A percentile compares a stretch with the other conserved stretches of the same genome.
These are phyloP conservation scores for Pyrgilauda ruficollis DNA, from an alignment of 2,113 vertebrate genomes.

Conservation along the genomic window DNA sequence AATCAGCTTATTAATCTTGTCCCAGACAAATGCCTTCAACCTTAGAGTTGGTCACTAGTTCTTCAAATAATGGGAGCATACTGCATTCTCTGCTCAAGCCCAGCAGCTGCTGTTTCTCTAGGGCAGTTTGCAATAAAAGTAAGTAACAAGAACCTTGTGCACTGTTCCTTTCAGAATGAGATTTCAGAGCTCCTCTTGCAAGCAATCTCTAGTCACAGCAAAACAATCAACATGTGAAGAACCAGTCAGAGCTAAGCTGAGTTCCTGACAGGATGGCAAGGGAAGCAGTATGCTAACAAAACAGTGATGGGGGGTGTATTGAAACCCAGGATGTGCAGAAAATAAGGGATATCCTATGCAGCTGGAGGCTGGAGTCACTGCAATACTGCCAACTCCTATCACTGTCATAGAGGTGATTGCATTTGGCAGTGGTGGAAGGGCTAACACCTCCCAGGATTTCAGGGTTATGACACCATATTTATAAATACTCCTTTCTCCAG, in stretches of 20 bases:
- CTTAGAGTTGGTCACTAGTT: not conserved
- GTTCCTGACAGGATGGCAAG: not conserved
- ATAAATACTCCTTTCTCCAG: constrained; percentile 3
- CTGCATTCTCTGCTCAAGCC: not conserved
- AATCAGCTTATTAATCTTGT: not conserved
- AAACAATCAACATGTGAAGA: not conserved
- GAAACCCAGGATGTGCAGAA: not conserved
- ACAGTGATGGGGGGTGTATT: not conserved
- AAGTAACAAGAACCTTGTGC: not conserved
- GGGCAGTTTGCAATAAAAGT: not conserved
- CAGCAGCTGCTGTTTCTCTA: not conserved
- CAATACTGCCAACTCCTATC: not conserved
- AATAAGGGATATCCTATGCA: not conserved
- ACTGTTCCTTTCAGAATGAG: not conserved
- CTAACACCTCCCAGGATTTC: not conserved
- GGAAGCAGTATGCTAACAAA: not conserved
- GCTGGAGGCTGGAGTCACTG: not conserved
- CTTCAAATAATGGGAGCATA: not conserved
- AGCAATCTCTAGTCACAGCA: not conserved
- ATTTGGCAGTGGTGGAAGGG: not conserved
- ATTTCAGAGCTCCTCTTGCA: not conserved
- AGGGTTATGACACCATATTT: not conserved
- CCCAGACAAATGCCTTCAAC: not conserved
- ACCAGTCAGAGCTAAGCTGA: not conserved
- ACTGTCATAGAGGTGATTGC: not conserved